A percentile compares a stretch with the other conserved stretches of the same genome.
These are phyloP conservation scores for Drosophila nr. perissopoda DNA, from an alignment of 2,888 invertebrate genomes.

Conservation along the genomic window DNA sequence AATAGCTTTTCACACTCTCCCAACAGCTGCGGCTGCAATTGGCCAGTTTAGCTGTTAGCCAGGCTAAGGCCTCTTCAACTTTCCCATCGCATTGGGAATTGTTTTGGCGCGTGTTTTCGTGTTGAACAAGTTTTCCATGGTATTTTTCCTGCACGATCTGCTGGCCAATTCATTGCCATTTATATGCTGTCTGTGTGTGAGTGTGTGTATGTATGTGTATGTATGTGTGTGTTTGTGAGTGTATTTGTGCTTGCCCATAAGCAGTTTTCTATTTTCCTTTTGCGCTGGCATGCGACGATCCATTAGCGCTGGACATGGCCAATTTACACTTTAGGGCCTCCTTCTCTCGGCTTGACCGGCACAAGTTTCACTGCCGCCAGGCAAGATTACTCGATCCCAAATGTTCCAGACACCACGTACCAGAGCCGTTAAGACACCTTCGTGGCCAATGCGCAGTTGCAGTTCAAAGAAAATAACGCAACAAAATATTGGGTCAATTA, in stretches of 20 bases:
- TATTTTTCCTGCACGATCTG: slow-evolving; percentile 56
- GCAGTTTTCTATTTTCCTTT: slow-evolving; percentile 53
- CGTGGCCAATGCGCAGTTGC: slow-evolving; percentile 8
- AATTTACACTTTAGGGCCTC: slow-evolving; percentile 66
- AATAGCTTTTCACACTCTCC: slow-evolving; percentile 19
- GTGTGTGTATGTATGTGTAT: too few species aligned
- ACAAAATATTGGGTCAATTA: slow-evolving; percentile 1
- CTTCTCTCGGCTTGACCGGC: slow-evolving; percentile 31
- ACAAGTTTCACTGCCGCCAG: slow-evolving; percentile 49
- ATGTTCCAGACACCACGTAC: slow-evolving; percentile 48
- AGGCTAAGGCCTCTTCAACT: slow-evolving; percentile 37
- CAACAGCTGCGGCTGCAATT: slow-evolving; percentile 9
- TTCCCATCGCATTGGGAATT: slow-evolving; percentile 58
- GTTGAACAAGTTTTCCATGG: slow-evolving; percentile 63
- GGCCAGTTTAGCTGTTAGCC: slow-evolving; percentile 5
- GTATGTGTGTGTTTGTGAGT: neutral
- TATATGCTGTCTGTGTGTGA: slow-evolving; percentile 14
- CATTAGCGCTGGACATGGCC: slow-evolving; percentile 67
- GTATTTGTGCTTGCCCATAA: slow-evolving; percentile 21
- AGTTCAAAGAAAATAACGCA: slow-evolving; percentile 2
- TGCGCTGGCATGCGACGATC: slow-evolving; percentile 56
- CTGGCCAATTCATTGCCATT: slow-evolving; percentile 55
- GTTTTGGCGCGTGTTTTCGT: slow-evolving; percentile 70
- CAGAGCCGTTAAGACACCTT: slow-evolving; percentile 37
- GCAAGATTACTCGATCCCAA: slow-evolving; percentile 31